phyloP scores from a whole-genome alignment of 1,140 invertebrate genomes.

The Danaus melanippus region DNA sequence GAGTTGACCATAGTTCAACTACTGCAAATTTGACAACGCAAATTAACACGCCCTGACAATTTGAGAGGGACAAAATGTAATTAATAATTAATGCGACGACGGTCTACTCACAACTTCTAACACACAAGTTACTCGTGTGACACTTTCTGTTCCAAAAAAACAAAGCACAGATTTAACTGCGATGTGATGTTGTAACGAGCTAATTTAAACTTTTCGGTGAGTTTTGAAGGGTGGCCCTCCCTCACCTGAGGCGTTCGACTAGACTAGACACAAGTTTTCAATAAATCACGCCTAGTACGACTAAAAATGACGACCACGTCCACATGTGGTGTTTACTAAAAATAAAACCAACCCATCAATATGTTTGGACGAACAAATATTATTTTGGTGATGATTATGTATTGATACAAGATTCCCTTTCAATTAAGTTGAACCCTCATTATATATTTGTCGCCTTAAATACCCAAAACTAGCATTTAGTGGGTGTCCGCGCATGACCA shows the following conservation, averaged over 20 bases:
- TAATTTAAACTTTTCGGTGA: slow-evolving; percentile 68
- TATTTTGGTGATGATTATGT: no score
- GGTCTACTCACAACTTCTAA: slow-evolving; percentile 44
- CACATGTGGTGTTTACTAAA: slow-evolving; percentile 10
- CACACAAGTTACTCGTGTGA: slow-evolving; percentile 51
- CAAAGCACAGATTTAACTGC: slow-evolving; percentile 56
- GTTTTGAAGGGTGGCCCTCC: slow-evolving; percentile 46
- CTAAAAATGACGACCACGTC: not conserved
- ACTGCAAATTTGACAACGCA: slow-evolving; percentile 18
- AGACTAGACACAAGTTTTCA: slow-evolving; percentile 44
- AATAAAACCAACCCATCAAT: slow-evolving; percentile 37
- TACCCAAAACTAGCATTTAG: slow-evolving; percentile 12
- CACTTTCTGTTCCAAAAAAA: slow-evolving; percentile 64
- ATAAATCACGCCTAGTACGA: slow-evolving; percentile 38
- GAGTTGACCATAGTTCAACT: slow-evolving; percentile 11
- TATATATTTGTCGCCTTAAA: slow-evolving; percentile 6
- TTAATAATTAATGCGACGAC: slow-evolving; percentile 52
- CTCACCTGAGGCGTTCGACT: slow-evolving; percentile 56
- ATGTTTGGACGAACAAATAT: not conserved
- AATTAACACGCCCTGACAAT: slow-evolving; percentile 19
- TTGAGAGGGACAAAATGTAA: slow-evolving; percentile 36
- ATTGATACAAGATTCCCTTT: no score
- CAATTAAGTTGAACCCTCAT: no score
- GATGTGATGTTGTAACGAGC: slow-evolving; percentile 62
- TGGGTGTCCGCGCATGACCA: slow-evolving; percentile 63